Evolutionary conservation across 1,140 invertebrate species (phyloP), one percentile per base, ranked within the genome.

Genomic region (Arion vulgaris): DNA sequence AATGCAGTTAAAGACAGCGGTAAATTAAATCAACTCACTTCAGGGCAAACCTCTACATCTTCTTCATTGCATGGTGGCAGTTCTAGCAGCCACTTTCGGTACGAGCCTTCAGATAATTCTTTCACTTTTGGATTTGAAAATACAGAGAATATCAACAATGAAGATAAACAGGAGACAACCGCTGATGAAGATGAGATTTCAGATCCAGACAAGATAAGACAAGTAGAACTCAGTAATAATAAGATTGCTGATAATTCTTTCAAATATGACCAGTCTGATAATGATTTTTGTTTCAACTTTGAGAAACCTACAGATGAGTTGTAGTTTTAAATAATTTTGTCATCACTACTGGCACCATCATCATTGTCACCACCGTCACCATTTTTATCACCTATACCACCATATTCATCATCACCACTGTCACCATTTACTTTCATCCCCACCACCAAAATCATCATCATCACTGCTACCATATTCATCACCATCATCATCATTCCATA

Each of bases 271-370:
- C 75, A 80, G 36, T 81, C 75, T 15, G 74, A 34, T 19, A 76
- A 83, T 66, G 57, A 73, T 5, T 85, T 85, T 66, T 57, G 68
- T 32, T 85, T 85, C 68, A 71, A 68, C 15, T 77, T 83, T 83
- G n/a, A 15, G 5, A 32, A 28, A 66, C n/a, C 62, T 66, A 28
- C 4, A 2, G 62, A 66, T 32, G 62, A 32, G 17, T 66, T 4
- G 23, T 15, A 45, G 41, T 7, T 45, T 45, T 45, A 15, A 45
- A 45, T n/a, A n/a, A n/a, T n/a, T n/a, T n/a, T n/a, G n/a, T n/a
- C n/a, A n/a, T n/a, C n/a, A n/a, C n/a, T n/a, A n/a, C n/a, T n/a
- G n/a, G n/a, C n/a, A n/a, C n/a, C n/a, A n/a, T n/a, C n/a, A n/a
- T n/a, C n/a, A n/a, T n/a, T n/a, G n/a, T n/a, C n/a, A n/a, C n/a